These are phyloP conservation scores for Nymphalis c-album DNA, from an alignment of 2,888 invertebrate species.

Conservation along the genomic window DNA sequence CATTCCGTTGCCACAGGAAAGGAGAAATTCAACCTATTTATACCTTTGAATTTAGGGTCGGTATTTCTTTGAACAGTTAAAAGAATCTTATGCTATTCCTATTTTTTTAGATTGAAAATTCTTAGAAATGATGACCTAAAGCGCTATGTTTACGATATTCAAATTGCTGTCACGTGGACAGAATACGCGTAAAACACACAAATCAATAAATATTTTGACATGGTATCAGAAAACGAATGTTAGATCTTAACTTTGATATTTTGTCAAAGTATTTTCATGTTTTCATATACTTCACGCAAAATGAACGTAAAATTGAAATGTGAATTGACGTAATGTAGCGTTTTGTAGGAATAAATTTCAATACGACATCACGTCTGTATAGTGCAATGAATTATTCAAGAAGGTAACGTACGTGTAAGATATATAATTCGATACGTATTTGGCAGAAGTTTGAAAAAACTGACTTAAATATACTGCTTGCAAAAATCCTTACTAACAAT, in stretches of 20 bases:
- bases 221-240: too few relatives aligned
- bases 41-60: constrained; percentile 59
- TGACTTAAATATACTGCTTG: background rate
- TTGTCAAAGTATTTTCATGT: background rate
- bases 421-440: constrained; percentile 19
- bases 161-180: constrained; percentile 63
- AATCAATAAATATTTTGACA: too few relatives aligned
- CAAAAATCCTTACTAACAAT: background rate
- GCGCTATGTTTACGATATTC: constrained; percentile 68
- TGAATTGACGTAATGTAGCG: constrained; percentile 22
- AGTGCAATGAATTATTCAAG: constrained; percentile 33
- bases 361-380: constrained; percentile 22
- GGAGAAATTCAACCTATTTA: constrained; percentile 55
- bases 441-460: constrained; percentile 11
- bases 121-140: constrained; percentile 12
- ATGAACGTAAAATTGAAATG: constrained; percentile 24
- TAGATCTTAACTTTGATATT: too few relatives aligned
- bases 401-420: constrained; percentile 14
- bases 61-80: constrained; percentile 53
- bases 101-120: constrained; percentile 3
- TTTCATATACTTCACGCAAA: constrained; percentile 15
- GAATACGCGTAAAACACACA: background rate
- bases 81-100: constrained; percentile 12
- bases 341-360: constrained; percentile 33
- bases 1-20: constrained; percentile 63